These are phyloP conservation scores for Leptinotarsa juncta DNA, from an alignment of 2,888 invertebrate genomes.

Conservation along the genomic window DNA sequence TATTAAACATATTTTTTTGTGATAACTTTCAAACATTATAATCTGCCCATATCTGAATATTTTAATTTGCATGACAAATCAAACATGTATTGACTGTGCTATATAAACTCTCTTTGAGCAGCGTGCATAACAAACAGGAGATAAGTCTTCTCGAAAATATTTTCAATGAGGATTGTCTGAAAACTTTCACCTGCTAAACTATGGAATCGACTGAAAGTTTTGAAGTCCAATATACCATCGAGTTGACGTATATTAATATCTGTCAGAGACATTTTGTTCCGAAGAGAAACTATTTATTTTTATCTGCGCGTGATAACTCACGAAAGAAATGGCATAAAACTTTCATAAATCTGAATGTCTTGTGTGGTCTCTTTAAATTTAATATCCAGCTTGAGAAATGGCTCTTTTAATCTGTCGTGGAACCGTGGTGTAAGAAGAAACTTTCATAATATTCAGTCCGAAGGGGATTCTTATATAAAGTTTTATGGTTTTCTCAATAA, in stretches of 20 bases:
- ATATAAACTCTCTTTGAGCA: no score
- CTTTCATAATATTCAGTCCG: slow-evolving; percentile 40
- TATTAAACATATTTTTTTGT: no score
- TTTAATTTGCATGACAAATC: no score
- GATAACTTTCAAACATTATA: no score
- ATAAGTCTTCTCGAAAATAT: no score
- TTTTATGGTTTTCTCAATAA: slow-evolving; percentile 42
- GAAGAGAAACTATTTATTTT: slow-evolving; percentile 38
- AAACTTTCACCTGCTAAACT: neutral
- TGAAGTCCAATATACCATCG: slow-evolving; percentile 13
- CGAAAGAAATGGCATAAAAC: slow-evolving; percentile 39
- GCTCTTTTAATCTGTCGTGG: slow-evolving; percentile 50
- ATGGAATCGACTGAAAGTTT: neutral
- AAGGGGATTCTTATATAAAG: slow-evolving; percentile 42
- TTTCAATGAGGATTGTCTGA: neutral
- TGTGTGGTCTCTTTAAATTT: slow-evolving; percentile 47
- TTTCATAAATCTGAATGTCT: slow-evolving; percentile 45
- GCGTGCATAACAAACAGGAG: no score
- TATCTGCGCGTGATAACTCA: slow-evolving; percentile 39
- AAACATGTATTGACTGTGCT: no score
- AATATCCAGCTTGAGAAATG: slow-evolving; percentile 51
- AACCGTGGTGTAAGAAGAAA: slow-evolving; percentile 36
- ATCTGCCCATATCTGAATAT: no score
- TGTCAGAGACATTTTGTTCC: slow-evolving; percentile 28
- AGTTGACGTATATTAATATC: slow-evolving; percentile 35